These are phyloP conservation scores for Rhabdornis inornatus DNA, from an alignment of 2,113 vertebrate genomes.

Conservation along the genomic window DNA sequence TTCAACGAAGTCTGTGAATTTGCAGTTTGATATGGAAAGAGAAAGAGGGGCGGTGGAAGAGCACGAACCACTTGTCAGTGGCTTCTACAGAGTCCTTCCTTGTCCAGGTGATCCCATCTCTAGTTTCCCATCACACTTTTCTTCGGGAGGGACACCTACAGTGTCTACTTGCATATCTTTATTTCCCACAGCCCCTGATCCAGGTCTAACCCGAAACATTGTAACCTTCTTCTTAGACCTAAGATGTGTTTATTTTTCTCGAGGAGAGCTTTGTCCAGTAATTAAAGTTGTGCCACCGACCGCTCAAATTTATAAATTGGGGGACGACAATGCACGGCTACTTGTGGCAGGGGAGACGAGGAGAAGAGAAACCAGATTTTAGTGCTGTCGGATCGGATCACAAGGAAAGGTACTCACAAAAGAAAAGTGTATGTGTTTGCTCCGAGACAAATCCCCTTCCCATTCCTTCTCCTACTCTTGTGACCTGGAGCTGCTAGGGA, in stretches of 20 bases:
- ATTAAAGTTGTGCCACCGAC: not conserved
- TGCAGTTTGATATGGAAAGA: not conserved
- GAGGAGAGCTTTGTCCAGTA: not conserved
- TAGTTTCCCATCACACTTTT: not conserved
- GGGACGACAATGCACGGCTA: not conserved
- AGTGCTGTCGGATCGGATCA: not conserved
- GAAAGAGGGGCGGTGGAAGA: not conserved
- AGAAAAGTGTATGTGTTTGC: not conserved
- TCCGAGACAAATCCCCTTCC: conserved; percentile 46
- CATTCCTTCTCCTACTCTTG: conserved; percentile 46
- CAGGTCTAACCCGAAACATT: not conserved
- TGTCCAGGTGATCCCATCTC: not conserved
- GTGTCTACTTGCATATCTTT: not conserved
- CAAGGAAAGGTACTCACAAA: not conserved
- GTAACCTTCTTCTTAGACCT: not conserved
- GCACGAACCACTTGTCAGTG: not conserved
- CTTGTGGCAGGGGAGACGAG: not conserved
- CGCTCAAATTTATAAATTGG: not conserved
- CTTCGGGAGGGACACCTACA: not conserved
- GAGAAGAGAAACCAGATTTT: not conserved
- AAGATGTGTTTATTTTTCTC: not conserved
- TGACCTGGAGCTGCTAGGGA: conserved; percentile 53
- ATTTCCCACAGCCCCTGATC: not conserved
- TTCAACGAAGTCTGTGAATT: not conserved
- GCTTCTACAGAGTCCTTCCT: not conserved